Base-by-base conservation (phyloP, 2,113 vertebrate genomes). In the Chaetorhynchus papuensis region DNA sequence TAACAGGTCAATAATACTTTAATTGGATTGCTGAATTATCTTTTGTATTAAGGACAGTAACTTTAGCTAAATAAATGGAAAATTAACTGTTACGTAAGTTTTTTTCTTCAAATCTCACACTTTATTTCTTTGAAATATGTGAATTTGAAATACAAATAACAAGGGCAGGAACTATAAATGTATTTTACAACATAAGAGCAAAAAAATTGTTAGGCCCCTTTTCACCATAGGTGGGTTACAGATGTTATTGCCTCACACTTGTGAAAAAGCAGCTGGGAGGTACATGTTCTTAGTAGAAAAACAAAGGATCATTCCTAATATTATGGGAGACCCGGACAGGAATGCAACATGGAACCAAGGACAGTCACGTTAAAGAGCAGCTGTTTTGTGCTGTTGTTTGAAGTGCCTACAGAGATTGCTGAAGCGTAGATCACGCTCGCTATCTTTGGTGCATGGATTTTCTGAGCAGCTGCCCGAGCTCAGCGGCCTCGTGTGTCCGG, bases 111-210 rank as follows among this genome's bases (percentile, higher is more conserved):
- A 71, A 39, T 68, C 16, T 82, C 42, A 93, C 31, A 76, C 64
- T 89, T 95, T 89, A 68, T 53, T 91, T 80, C 74, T 96, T 95
- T 94, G 78, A 93, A 90, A 93, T 69, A 31, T 39, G 9, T 56
- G 86, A 90, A 49, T 95, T 96, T 89, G 84, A 94, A 94, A 65
- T 72, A 75, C 49, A 93, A 91, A 94, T 88, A 97, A 63, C 9
- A 18, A 57, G 10, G 30, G 15, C 26, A 89, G 49, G 26, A 91
- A 60, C 30, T 74, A 42, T 81, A 95, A 64, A 86, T 89, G 42
- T 42, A 74, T 95, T 97, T 97, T 95, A 85, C 27, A 54, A 49
- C 22, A 37, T 24, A 72, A 35, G 14, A 90, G 53, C 28, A 39
- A 94, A 96, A 96, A 90, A 84, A 83, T 69, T 80, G 9, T 41